phyloP scores from a whole-genome alignment of 1,140 invertebrate species.

The Psilanteris sp. region DNA sequence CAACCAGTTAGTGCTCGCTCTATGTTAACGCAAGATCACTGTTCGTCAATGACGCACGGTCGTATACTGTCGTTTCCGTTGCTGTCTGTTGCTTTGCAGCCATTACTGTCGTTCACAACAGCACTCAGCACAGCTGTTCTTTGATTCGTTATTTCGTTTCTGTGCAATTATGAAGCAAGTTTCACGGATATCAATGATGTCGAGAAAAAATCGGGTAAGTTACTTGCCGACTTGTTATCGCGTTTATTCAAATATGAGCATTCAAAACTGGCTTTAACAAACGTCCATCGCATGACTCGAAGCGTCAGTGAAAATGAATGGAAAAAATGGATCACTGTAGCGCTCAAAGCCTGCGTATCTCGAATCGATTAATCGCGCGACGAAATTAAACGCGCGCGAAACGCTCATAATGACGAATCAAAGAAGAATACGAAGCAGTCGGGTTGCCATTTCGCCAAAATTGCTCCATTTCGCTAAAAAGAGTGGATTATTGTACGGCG shows the following conservation, averaged over 20 bases:
- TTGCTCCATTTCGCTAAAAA: too few relatives aligned
- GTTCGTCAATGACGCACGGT: slow-evolving; percentile 19
- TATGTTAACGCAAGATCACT: slow-evolving; percentile 17
- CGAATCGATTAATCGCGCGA: too few relatives aligned
- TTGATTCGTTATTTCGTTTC: slow-evolving; percentile 30
- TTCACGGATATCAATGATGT: slow-evolving; percentile 2
- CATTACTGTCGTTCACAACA: slow-evolving; percentile 37
- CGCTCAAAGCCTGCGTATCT: too few relatives aligned
- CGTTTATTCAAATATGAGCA: too few relatives aligned
- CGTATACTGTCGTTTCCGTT: slow-evolving; percentile 22
- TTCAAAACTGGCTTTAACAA: background rate
- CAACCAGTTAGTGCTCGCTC: slow-evolving; percentile 12
- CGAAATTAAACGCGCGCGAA: too few relatives aligned
- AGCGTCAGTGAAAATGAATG: slow-evolving; percentile 19
- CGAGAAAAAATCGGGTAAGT: slow-evolving; percentile 38
- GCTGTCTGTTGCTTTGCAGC: slow-evolving; percentile 45
- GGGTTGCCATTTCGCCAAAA: too few relatives aligned
- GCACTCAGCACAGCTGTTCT: slow-evolving; percentile 38
- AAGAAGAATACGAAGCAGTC: too few relatives aligned
- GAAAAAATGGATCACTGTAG: too few relatives aligned
- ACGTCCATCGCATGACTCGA: background rate
- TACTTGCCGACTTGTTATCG: too few relatives aligned
- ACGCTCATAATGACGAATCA: too few relatives aligned
- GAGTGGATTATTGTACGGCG: background rate
- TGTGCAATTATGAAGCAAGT: slow-evolving; percentile 41